Evolutionary conservation across 2,113 vertebrate genomes (phyloP).

Genomic region (Empidonax alnorum): DNA sequence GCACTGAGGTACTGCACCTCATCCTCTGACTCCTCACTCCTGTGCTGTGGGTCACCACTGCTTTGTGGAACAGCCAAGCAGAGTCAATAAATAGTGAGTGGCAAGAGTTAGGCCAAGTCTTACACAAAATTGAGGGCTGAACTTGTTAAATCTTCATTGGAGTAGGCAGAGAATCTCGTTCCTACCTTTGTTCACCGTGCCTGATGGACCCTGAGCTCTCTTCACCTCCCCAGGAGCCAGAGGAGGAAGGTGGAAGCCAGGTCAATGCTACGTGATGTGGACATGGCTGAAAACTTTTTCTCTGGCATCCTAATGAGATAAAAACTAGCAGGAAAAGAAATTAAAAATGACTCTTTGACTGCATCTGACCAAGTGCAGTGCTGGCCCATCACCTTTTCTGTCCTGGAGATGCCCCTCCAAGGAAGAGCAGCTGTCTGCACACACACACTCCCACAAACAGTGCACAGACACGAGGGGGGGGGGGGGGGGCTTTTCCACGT

Average conservation of each 20-base stretch:
- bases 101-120: neutral
- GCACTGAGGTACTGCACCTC: no score
- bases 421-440: neutral
- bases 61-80: neutral
- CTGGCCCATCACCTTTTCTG: neutral
- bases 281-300: fast-evolving
- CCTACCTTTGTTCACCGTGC: neutral
- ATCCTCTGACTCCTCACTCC: neutral
- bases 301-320: neutral
- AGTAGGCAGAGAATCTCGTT: neutral
- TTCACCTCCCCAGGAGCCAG: neutral
- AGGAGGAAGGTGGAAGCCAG: neutral
- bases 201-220: neutral
- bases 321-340: neutral
- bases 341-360: neutral
- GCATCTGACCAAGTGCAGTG: neutral
- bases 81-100: neutral
- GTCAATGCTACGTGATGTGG: neutral
- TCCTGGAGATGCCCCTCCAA: neutral
- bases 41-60: neutral
- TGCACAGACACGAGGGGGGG: neutral
- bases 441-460: neutral
- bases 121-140: neutral
- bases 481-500: no score
- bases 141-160: neutral